Conservation (phyloP, 2,888 invertebrate species). For the Tetanocera ferruginea region DNA sequence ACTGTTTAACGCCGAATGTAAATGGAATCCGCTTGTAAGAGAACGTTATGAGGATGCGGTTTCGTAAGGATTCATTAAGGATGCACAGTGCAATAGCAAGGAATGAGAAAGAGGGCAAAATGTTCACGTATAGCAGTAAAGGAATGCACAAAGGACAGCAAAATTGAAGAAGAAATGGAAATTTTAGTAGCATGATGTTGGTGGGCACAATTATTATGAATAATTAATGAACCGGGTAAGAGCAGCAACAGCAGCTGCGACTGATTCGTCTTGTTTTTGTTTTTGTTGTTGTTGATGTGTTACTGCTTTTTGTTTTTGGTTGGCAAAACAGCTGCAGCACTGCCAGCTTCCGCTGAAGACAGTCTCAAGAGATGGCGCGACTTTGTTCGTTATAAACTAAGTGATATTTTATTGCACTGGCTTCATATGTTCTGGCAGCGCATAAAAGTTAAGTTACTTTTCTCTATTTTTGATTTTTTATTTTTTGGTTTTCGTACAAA, state of each 20-base stretch:
- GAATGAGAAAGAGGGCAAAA: neutral
- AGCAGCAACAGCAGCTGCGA: conserved; percentile 12
- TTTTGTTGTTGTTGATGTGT: neutral
- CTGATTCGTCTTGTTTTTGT: neutral
- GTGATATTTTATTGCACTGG: conserved; percentile 30
- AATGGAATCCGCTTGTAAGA: neutral
- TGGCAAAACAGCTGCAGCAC: neutral
- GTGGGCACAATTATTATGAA: conserved; percentile 34
- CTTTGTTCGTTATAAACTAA: neutral
- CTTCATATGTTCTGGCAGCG: conserved; percentile 11
- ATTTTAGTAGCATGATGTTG: neutral
- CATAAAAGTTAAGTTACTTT: neutral
- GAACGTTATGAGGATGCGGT: neutral
- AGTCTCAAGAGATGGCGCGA: conserved; percentile 24
- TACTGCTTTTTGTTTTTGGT: neutral
- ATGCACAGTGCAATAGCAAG: neutral
- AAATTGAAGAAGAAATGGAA: neutral
- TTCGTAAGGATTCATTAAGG: neutral
- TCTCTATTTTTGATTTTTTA: neutral
- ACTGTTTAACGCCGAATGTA: conserved; percentile 22
- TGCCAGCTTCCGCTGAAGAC: conserved; percentile 19
- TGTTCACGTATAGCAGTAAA: neutral
- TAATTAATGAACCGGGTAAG: conserved; percentile 32
- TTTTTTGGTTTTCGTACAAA: neutral
- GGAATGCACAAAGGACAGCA: neutral